Base-by-base conservation (phyloP, 2,888 invertebrate genomes). In the Agrotis ipsilon region DNA sequence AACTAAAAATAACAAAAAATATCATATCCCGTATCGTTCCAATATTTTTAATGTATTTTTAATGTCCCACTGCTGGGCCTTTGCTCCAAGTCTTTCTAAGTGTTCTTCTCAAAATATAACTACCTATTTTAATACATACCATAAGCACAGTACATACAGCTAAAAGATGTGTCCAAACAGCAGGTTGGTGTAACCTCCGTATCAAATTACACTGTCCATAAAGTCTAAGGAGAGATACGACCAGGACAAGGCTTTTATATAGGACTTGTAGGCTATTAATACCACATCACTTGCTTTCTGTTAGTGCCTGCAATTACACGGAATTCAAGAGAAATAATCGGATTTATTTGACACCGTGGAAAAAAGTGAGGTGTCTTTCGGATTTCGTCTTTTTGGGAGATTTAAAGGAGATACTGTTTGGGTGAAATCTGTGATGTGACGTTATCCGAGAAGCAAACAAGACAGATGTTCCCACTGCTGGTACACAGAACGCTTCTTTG, bases 141-240 rank as follows among this genome's bases (percentile, higher is more conserved):
- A n/a, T 39, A 11, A 39, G 39, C 9, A 9, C 39, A 39, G 39
- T 39, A 39, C 39, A 39, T 39, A 39, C 11, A 11, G 39, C 9
- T 9, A 9, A 39, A 39, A 39, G 39, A 39, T 39, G 39, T 39
- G 11, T 58, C 55, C 2, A 43, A 60, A 67, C 19, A 58, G 39
- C 39, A 46, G 9, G 19, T 27, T 52, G 60, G 13, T 60, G 68
- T 19, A 60, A 55, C 39, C n/a, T 18, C 13, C 13, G n/a, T 54
- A 65, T 78, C 73, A 78, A 65, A 65, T 78, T 78, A 65, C 77
- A 46, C 9, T 65, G 64, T 62, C 24, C 64, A 78, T 78, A 74
- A 74, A 73, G 49, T 64, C 24, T 27, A 24, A n/a, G n/a, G 46
- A 62, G 73, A 74, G 61, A 68, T 72, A 77, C 67, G 24, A 18